Conservation (phyloP, 2,113 vertebrate genomes). For the Hippoglossus stenolepis region DNA sequence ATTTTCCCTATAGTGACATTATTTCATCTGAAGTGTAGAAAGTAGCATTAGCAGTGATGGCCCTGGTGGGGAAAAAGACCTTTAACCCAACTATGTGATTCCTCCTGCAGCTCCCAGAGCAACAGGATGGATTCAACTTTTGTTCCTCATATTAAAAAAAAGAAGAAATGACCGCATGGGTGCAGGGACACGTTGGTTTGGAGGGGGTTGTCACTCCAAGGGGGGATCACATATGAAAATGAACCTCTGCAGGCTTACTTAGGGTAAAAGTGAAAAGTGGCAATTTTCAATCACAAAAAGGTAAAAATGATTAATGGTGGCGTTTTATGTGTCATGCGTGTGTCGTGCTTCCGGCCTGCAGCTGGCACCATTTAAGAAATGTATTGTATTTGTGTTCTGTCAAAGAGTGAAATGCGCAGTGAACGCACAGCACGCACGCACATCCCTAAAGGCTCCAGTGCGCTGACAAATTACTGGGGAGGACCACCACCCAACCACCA, state of each 20-base stretch:
- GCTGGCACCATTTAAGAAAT: conserved; percentile 34
- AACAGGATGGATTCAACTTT: not conserved
- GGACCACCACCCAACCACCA: conserved; percentile 64
- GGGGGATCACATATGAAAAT: not conserved
- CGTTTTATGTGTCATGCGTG: not conserved
- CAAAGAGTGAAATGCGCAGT: conserved; percentile 48
- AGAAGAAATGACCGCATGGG: too few relatives aligned
- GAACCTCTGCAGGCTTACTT: not conserved
- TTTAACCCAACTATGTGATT: not conserved
- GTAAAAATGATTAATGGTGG: not conserved
- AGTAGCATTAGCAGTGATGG: conserved; percentile 19
- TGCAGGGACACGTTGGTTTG: not conserved
- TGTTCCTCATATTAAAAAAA: too few relatives aligned
- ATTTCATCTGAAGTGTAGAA: not conserved
- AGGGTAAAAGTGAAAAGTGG: not conserved
- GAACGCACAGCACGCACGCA: not conserved
- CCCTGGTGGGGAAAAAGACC: conserved; percentile 2
- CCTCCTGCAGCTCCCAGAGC: conserved; percentile 1
- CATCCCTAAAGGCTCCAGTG: conserved; percentile 54
- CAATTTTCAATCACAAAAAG: not conserved
- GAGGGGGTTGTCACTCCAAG: conserved; percentile 18
- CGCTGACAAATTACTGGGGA: conserved; percentile 63
- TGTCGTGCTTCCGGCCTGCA: not conserved
- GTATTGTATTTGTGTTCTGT: conserved; percentile 48
- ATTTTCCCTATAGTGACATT: conserved; percentile 16